Evolutionary conservation across 2,888 invertebrate species (phyloP).

Genomic region (Campoplex capitator): DNA sequence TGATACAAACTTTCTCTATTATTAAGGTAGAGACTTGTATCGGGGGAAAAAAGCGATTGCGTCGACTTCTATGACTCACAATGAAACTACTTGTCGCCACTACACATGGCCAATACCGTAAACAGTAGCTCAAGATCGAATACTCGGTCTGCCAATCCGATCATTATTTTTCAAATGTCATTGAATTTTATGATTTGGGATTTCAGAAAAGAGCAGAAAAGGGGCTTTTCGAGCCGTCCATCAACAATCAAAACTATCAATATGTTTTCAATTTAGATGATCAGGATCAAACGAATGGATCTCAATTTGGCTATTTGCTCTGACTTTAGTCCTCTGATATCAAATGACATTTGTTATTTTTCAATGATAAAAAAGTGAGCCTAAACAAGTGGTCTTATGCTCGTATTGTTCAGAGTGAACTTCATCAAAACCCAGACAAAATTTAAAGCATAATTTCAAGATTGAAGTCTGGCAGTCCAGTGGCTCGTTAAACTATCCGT

Average conservation of each 20-base stretch:
- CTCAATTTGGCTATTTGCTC: neutral
- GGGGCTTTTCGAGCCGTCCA: neutral
- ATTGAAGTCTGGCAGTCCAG: neutral
- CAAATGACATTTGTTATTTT: neutral
- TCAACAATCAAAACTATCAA: neutral
- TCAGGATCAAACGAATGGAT: neutral
- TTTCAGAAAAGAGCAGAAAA: neutral
- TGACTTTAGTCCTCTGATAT: neutral
- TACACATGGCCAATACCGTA: neutral
- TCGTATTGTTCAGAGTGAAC: too few species aligned
- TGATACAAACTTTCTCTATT: conserved; percentile 8
- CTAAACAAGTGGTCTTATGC: too few species aligned
- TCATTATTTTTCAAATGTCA: neutral
- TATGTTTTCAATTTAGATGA: neutral
- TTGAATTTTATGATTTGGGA: too few species aligned
- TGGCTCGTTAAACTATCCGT: neutral
- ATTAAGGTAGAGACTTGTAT: neutral
- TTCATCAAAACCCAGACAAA: too few species aligned
- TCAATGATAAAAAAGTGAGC: too few species aligned
- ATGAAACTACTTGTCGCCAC: neutral
- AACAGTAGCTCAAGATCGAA: neutral
- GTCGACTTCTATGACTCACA: neutral
- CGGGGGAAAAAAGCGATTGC: neutral
- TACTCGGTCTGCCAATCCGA: neutral
- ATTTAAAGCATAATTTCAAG: neutral